Evolutionary conservation across 2,888 invertebrate species (phyloP), one percentile per base, ranked within the genome.

Genomic region (Chaetogeoica ovagalla): DNA sequence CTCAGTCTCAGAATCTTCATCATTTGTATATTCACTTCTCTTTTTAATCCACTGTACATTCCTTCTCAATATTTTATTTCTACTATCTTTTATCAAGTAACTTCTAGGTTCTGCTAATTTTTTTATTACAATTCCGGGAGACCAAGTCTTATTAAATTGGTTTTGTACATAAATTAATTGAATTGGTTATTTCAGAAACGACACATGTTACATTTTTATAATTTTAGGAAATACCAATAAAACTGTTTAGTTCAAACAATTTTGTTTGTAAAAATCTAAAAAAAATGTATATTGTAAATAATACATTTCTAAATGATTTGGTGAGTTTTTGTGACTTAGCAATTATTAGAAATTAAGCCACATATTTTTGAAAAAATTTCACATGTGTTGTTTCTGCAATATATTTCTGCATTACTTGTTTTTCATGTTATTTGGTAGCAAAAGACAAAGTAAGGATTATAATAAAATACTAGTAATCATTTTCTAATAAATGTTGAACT

Each of bases 321-420:
- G 23, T 23, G 23, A 23, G 6, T 9, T 60, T 60, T 23, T 60
- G 60, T 60, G 6, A 60, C 19, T 57, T 57, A 57, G 19, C 60
- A 23, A 60, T 60, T 19, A 60, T 60, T 23, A 23, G 60, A 60
- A 60, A 60, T 60, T 11, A 23, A 60, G 6, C 60, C 3, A 23
- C 60, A 60, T 19, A 60, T 23, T 60, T 21, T 60, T 60, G n/a
- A n/a, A 9, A 23, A 60, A 60, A 60, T 23, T 60, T 60, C 60
- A 60, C 23, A 23, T 60, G 60, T 60, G 60, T 60, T 60, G 9
- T 60, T 60, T 60, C 21, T 60, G 60, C 23, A 60, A 60, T 60
- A 60, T 60, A 60, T 23, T 60, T 21, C 9, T 21, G n/a, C 9
- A 23, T 60, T 60, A 23, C 23, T 21, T 60, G 2, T 23, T 60